Evolutionary conservation across 2,888 invertebrate species (phyloP).

Genomic region (Idaea biselata): DNA sequence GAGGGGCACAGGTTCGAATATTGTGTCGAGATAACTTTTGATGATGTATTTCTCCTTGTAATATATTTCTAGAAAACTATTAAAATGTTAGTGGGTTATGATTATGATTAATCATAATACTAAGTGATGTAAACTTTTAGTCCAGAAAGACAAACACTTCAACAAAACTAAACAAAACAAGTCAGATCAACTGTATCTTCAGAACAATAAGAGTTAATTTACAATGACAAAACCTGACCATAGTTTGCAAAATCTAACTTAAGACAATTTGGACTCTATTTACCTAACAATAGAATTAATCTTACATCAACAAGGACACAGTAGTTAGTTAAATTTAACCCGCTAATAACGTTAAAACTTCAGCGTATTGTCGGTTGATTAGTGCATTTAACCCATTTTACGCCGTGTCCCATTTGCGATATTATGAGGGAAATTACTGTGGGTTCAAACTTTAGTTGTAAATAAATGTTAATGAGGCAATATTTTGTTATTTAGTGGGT

Average conservation of each 20-base stretch:
- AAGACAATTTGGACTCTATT: conserved; percentile 6
- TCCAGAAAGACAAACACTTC: background rate
- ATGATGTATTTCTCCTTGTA: no score
- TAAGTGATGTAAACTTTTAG: background rate
- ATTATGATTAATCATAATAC: no score
- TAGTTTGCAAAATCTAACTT: background rate
- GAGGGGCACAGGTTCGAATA: no score
- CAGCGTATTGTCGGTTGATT: conserved; percentile 21
- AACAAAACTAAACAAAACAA: background rate
- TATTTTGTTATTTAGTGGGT: no score
- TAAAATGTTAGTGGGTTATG: no score
- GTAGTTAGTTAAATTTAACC: background rate
- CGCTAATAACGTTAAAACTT: conserved; percentile 18
- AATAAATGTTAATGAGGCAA: background rate
- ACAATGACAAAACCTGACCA: background rate
- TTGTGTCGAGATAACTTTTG: no score
- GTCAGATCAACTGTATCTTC: background rate
- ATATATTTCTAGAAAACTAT: no score
- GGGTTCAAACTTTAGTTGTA: background rate
- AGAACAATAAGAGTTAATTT: background rate
- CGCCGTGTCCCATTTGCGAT: background rate
- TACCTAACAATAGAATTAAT: background rate
- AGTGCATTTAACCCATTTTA: conserved; percentile 13
- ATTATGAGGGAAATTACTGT: background rate
- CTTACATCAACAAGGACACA: background rate